Evolutionary conservation across 2,113 vertebrate species (phyloP).

Genomic region (Phalacrocorax carbo): DNA sequence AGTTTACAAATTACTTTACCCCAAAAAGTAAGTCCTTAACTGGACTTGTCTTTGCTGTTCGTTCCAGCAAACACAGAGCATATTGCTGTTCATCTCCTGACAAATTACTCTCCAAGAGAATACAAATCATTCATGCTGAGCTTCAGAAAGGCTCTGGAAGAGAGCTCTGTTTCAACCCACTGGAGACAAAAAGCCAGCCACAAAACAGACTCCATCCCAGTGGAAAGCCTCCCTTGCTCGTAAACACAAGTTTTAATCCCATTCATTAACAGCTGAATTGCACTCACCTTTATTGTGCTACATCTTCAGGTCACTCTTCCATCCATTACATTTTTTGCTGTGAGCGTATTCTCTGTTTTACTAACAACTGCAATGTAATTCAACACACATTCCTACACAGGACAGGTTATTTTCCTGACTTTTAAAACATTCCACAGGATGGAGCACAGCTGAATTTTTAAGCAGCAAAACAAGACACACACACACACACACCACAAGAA

Average conservation of each 20-base stretch:
- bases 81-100: slow-evolving; percentile 20
- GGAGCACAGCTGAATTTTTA: neutral
- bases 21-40: slow-evolving; percentile 15
- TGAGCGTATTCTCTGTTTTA: neutral
- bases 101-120: slow-evolving; percentile 19
- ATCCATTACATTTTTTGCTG: neutral
- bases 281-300: neutral
- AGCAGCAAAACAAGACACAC: neutral
- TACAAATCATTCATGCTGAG: slow-evolving; percentile 17
- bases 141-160: neutral
- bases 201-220: neutral
- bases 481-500: neutral
- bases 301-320: neutral
- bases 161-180: slow-evolving; percentile 3
- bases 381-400: neutral
- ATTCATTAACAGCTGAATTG: neutral
- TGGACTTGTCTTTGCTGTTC: neutral
- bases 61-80: slow-evolving; percentile 4
- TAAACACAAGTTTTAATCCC: neutral
- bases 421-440: neutral
- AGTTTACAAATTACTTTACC: slow-evolving; percentile 14
- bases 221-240: neutral
- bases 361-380: neutral
- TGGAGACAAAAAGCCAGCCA: neutral
- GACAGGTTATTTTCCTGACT: neutral